Percentiles rank a stretch among this genome's conserved stretches.
Conservation (phyloP, 1,140 invertebrate genomes). For the Drosophila tristis region DNA sequence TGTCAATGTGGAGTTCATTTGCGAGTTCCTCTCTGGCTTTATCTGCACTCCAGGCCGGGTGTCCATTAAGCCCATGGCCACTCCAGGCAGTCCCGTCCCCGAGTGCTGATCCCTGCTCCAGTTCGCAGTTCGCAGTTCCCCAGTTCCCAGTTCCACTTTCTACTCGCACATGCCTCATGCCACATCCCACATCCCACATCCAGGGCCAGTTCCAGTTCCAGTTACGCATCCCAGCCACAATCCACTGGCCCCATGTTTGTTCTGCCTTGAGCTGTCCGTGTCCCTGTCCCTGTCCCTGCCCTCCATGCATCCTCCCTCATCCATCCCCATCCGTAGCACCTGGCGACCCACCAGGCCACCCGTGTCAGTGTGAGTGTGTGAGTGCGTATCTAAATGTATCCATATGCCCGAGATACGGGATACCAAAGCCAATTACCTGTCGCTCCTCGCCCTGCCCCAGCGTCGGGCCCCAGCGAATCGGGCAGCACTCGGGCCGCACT, state of each 20-base stretch:
- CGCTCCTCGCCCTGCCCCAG: conserved; percentile 11
- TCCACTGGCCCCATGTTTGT: conserved; percentile 6
- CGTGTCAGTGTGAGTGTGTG: conserved; percentile 30
- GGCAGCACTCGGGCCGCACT: neutral
- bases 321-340: conserved; percentile 6
- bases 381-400: conserved; percentile 71
- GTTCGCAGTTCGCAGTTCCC: neutral
- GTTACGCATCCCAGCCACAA: conserved; percentile 12
- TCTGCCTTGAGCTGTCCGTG: conserved; percentile 1
- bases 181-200: neutral
- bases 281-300: neutral
- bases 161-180: neutral
- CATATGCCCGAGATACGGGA: conserved; percentile 67
- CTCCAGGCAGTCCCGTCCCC: conserved; percentile 33
- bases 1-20: conserved; percentile 46
- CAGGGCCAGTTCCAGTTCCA: conserved; percentile 6
- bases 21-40: conserved; percentile 11
- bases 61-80: conserved; percentile 40
- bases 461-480: neutral
- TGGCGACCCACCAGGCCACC: conserved; percentile 2
- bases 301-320: neutral
- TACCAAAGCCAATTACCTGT: conserved; percentile 76
- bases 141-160: neutral
- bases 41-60: conserved; percentile 10
- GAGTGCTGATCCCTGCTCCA: conserved; percentile 9